A percentile compares a stretch with the other conserved stretches of the same genome.
Evolutionary conservation across 2,888 invertebrate species (phyloP).

Genomic region (Drosophila koepferae): DNA sequence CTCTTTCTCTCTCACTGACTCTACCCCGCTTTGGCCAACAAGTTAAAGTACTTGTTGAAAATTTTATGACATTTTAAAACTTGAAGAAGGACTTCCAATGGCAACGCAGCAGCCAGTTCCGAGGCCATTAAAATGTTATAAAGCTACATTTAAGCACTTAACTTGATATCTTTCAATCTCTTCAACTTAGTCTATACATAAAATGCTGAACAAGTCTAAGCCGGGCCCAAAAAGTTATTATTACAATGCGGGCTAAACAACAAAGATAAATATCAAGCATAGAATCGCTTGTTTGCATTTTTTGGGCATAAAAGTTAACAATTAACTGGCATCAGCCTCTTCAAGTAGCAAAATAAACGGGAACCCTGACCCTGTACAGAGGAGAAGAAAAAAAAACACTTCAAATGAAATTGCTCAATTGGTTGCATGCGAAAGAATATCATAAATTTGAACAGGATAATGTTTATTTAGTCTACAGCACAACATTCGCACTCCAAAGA

Average conservation of each 20-base stretch:
- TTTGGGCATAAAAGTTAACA: slow-evolving; percentile 56
- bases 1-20: neutral
- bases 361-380: slow-evolving; percentile 4
- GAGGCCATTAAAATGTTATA: slow-evolving; percentile 76
- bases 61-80: slow-evolving; percentile 79
- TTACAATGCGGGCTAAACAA: slow-evolving; percentile 36
- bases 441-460: slow-evolving; percentile 29
- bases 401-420: slow-evolving; percentile 52
- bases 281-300: slow-evolving; percentile 52
- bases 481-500: neutral
- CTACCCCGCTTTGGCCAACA: slow-evolving; percentile 19
- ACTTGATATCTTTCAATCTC: slow-evolving; percentile 73
- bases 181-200: slow-evolving; percentile 57
- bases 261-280: slow-evolving; percentile 28
- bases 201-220: slow-evolving; percentile 37
- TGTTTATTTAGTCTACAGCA: slow-evolving; percentile 15
- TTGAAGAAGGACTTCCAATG: slow-evolving; percentile 42
- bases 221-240: slow-evolving; percentile 56
- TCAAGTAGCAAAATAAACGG: slow-evolving; percentile 11
- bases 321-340: slow-evolving; percentile 50
- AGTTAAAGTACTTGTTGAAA: slow-evolving; percentile 76
- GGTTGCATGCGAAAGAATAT: slow-evolving; percentile 30
- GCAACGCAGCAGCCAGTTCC: slow-evolving; percentile 21
- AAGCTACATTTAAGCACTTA: slow-evolving; percentile 77
- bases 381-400: neutral